Conservation (phyloP, 2,888 invertebrate species). For the Tetranychus piercei region DNA sequence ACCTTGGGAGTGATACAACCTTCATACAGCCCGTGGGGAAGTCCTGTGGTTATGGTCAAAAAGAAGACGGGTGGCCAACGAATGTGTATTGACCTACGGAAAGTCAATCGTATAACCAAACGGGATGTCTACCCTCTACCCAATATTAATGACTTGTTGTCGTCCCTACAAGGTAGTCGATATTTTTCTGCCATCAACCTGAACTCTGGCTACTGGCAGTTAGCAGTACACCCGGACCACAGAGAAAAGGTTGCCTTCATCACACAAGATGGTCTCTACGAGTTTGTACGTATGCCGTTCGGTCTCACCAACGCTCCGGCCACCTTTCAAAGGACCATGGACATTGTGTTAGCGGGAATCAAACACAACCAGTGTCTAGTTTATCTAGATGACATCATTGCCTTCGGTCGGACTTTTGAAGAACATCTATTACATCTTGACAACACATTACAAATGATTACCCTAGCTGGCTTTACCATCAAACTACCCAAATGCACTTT, state of each 20-base stretch:
- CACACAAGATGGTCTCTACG: conserved; percentile 8
- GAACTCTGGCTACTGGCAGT: conserved; percentile 12
- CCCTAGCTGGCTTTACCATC: background rate
- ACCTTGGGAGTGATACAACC: background rate
- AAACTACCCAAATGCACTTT: conserved; percentile 15
- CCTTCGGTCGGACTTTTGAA: conserved; percentile 4
- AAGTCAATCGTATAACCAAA: background rate
- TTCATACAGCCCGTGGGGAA: background rate
- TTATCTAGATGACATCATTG: conserved; percentile 14
- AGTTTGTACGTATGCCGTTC: conserved; percentile 4
- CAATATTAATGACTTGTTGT: background rate
- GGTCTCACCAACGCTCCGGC: conserved; percentile 13
- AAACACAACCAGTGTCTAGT: background rate
- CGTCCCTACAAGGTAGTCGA: background rate
- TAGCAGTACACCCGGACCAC: background rate
- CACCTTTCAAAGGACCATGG: conserved; percentile 5
- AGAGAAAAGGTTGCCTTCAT: conserved; percentile 6
- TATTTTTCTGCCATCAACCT: conserved; percentile 7
- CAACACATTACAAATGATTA: background rate
- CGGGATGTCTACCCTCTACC: conserved; percentile 12
- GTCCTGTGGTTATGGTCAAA: conserved; percentile 12
- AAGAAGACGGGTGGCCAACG: conserved; percentile 9
- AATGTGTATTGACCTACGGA: conserved; percentile 8
- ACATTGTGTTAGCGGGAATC: background rate
- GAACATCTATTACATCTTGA: background rate